Base-by-base conservation (phyloP, 2,888 invertebrate species). In the Julus scandinavius region DNA sequence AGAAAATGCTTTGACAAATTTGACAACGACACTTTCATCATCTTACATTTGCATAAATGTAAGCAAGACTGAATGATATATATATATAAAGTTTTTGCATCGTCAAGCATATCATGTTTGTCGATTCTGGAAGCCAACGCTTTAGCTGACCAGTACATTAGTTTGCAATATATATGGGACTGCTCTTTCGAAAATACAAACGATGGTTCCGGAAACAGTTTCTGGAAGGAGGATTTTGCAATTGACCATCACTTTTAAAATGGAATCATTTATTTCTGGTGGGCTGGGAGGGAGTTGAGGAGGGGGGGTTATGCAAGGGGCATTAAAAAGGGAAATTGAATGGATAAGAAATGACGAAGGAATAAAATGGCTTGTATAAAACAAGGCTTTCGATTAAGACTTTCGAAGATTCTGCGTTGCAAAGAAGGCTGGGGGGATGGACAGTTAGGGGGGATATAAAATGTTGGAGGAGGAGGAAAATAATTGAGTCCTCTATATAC, bases 281-380 rank as follows among this genome's bases (percentile, higher is more conserved):
- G 49, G 29, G 29, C 29, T 29, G 29, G 29, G 29, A 29, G 72
- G 72, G 72, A 29, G 72, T n/a, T 6, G 72, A 58, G 15, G 29
- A n/a, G 29, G n/a, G 58, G 58, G 72, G 72, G 72, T 72, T 72
- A 29, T 20, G 72, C 2, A 9, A 9, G 72, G 72, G 29, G 72
- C 29, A 72, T 72, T 72, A 72, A 72, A 72, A 72, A 72, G 72
- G 72, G 72, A 72, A 72, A 72, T 72, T 72, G 72, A 72, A 72
- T 72, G 72, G 72, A 72, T 72, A 72, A 72, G 72, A 72, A 72
- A 72, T 72, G 72, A 72, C 72, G 72, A 72, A n/a, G 72, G 72
- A 72, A 72, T 72, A 72, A 72, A 72, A 72, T 11, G 29, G 20
- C 29, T 29, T 29, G 72, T 72, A 72, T 72, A 72, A 72, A 72